Evolutionary conservation across 1,140 invertebrate species (phyloP), one percentile per base, ranked within the genome.

Genomic region (Sarcophaga peregrina): DNA sequence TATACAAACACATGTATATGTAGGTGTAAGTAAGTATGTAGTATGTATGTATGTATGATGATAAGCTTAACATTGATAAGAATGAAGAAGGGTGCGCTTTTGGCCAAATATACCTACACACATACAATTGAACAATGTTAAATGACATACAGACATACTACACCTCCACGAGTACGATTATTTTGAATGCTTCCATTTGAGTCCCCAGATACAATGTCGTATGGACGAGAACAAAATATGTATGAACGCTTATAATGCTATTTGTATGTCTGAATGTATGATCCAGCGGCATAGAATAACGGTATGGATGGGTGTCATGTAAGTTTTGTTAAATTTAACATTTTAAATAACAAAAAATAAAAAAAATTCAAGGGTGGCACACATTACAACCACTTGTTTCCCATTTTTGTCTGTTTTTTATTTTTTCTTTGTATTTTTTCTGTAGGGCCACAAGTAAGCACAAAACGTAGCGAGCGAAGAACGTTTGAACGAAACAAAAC

Each of bases 311-410:
- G 62, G 62, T 68, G 62, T 25, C 17, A 68, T 68, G 62, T 7
- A 68, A 68, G 62, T 68, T 68, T 68, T 68, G 62, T 68, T 68
- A 68, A 68, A 68, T 68, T 68, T 68, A 68, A 68, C 62, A 68
- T 68, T 68, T 68, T 68, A 68, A 8, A 68, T n/a, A 37, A 37
- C 1, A 37, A 37, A 37, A 37, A 37, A 37, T n/a, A 37, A 2
- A 37, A 25, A 68, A 68, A 68, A 68, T 68, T 68, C 62, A 68
- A 68, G 62, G 62, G 62, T 68, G 62, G 62, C 62, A 68, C 62
- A 68, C 62, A 68, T 68, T 68, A 68, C 62, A 68, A 68, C 62
- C 62, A 68, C 62, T 68, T 68, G 62, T 68, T 68, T 37, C 25
- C 25, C 25, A 37, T 37, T 37, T 37, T 37, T 37, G 25, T 37